Evolutionary conservation across 1,140 invertebrate species (phyloP), one percentile per base, ranked within the genome.

Genomic region (Helicoverpa zea): DNA sequence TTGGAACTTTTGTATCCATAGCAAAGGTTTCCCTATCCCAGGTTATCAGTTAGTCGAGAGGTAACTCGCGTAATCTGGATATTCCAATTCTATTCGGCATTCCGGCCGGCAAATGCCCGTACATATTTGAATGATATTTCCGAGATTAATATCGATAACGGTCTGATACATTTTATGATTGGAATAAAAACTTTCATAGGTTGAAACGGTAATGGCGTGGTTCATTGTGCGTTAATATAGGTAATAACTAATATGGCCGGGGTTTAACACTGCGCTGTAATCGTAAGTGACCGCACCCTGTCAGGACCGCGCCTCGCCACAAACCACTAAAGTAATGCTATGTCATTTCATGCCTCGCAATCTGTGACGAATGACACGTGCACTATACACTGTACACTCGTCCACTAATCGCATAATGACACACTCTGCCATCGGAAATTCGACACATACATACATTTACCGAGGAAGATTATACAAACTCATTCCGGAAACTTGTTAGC

Each of bases 351-450:
- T 82, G 88, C 82, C 84, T 54, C 80, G 47, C 87, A 88, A 91
- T 87, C 88, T 87, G 88, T 92, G 87, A 91, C 89, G 88, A 87
- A 88, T 88, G 86, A 83, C 89, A 89, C 87, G 88, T 87, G 88
- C 73, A 80, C n/a, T 54, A 49, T 51, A 66, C 61, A 75, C 66
- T 64, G 18, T 73, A 77, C 10, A 54, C 12, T 30, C 74, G 13
- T 49, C 12, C 66, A 47, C 66, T 79, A 78, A 78, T 81, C 75
- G 66, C 29, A 66, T 77, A 77, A 77, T 49, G 10, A 35, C 58
- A 52, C 29, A 54, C 54, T 58, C 14, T 56, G 13, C 30, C 18
- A 47, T n/a, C 30, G n/a, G 9, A 58, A 49, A 58, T 43, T 74
- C 49, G 72, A 43, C 54, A 74, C 30, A 59, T 43, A 49, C 35